These are phyloP conservation scores for Hypena proboscidalis DNA, from an alignment of 2,888 invertebrate genomes.

Conservation along the genomic window DNA sequence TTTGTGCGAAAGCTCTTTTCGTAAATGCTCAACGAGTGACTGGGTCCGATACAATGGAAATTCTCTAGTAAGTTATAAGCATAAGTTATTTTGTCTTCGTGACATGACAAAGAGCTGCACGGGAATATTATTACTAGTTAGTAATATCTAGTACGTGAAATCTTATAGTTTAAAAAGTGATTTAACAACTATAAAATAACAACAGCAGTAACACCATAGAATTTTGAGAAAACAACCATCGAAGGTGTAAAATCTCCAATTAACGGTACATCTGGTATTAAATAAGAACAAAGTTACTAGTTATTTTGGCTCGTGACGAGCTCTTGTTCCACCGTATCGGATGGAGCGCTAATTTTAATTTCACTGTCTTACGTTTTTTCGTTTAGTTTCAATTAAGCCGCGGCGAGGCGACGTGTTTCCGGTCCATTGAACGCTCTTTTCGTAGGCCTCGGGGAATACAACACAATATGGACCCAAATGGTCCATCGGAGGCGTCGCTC, in stretches of 20 bases:
- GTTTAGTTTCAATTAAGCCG: slow-evolving; percentile 64
- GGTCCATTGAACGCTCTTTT: slow-evolving; percentile 59
- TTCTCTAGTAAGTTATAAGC: slow-evolving; percentile 12
- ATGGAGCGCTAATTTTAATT: slow-evolving; percentile 56
- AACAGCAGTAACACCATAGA: slow-evolving; percentile 10
- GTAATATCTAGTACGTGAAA: not conserved
- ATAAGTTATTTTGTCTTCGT: slow-evolving; percentile 3
- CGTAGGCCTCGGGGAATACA: slow-evolving; percentile 52
- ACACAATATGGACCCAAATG: slow-evolving; percentile 72
- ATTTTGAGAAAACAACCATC: slow-evolving; percentile 13
- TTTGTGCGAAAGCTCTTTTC: slow-evolving; percentile 37
- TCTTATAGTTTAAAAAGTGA: not conserved
- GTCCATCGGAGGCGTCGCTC: slow-evolving; percentile 60
- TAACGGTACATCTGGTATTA: slow-evolving; percentile 57
- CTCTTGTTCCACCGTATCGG: slow-evolving; percentile 46
- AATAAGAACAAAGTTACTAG: slow-evolving; percentile 45
- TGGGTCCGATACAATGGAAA: slow-evolving; percentile 28
- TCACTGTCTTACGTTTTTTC: slow-evolving; percentile 58
- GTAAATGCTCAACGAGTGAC: slow-evolving; percentile 32
- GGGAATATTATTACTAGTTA: not conserved
- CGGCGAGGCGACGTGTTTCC: slow-evolving; percentile 62
- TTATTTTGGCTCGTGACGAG: slow-evolving; percentile 42
- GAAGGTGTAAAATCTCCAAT: slow-evolving; percentile 20
- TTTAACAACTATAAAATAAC: not conserved
- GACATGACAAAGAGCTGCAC: not conserved